A percentile compares a stretch with the other conserved stretches of the same genome.
phyloP scores from a whole-genome alignment of 2,797 vertebrate species.

The Neostethus bicornis region DNA sequence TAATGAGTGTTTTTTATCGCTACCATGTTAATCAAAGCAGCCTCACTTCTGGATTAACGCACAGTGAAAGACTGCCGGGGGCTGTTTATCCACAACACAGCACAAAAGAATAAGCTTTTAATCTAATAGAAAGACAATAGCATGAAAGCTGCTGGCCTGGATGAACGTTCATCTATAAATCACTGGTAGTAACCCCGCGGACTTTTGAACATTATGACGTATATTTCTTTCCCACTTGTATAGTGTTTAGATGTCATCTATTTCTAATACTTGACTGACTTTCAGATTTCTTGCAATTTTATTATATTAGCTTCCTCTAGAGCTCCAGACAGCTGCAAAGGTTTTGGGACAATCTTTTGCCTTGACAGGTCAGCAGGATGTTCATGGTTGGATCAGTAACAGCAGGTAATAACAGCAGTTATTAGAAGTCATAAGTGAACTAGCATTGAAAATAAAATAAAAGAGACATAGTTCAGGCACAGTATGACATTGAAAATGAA shows the following conservation, averaged over 20 bases:
- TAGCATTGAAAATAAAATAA: background rate
- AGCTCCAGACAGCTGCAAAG: slow-evolving; percentile 30
- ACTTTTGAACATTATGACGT: slow-evolving; percentile 22
- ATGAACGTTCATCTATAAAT: slow-evolving; percentile 30
- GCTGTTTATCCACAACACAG: slow-evolving; percentile 68
- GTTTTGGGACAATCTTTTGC: slow-evolving; percentile 31
- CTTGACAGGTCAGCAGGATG: slow-evolving; percentile 58
- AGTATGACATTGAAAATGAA: slow-evolving; percentile 1
- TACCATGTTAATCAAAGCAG: slow-evolving; percentile 74
- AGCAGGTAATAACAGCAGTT: slow-evolving; percentile 55
- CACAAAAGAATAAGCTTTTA: slow-evolving; percentile 47
- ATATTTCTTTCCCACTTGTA: slow-evolving; percentile 20
- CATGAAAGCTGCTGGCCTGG: slow-evolving; percentile 25
- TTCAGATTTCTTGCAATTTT: slow-evolving; percentile 10
- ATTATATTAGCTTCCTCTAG: slow-evolving; percentile 17
- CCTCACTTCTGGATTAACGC: slow-evolving; percentile 61
- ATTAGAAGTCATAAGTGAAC: slow-evolving; percentile 1
- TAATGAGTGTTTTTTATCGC: slow-evolving; percentile 71
- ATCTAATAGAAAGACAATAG: slow-evolving; percentile 19
- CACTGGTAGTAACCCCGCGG: slow-evolving; percentile 26
- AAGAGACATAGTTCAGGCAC: slow-evolving; percentile 1
- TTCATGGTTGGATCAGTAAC: slow-evolving; percentile 47
- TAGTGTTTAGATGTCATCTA: slow-evolving; percentile 28
- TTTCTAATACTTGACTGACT: slow-evolving; percentile 10
- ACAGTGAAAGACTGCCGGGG: slow-evolving; percentile 46